phyloP scores from a whole-genome alignment of 1,140 invertebrate species.

The Homarus americanus region DNA sequence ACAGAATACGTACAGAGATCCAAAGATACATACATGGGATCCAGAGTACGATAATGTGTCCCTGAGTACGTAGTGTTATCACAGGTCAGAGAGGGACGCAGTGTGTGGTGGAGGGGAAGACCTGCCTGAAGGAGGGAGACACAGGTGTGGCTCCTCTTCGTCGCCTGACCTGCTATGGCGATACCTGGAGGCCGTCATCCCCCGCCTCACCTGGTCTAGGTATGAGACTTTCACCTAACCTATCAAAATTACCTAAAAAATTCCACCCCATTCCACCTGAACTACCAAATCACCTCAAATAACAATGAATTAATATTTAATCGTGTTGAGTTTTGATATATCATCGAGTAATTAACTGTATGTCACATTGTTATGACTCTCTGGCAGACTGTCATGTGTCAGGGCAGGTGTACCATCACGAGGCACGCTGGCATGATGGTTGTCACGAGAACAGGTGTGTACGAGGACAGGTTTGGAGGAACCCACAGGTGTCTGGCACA shows the following conservation, averaged over 20 bases:
- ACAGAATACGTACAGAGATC: too few species aligned
- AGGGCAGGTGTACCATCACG: neutral
- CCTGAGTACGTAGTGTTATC: neutral
- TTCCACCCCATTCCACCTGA: too few species aligned
- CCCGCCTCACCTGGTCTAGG: too few species aligned
- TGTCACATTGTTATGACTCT: too few species aligned
- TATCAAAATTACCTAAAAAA: too few species aligned
- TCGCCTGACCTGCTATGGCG: neutral
- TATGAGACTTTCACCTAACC: too few species aligned
- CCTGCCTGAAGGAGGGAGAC: neutral
- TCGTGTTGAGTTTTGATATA: too few species aligned
- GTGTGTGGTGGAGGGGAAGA: slow-evolving; percentile 16
- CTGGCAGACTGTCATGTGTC: neutral
- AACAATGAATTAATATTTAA: too few species aligned
- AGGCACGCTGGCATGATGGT: neutral
- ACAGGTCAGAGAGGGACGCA: slow-evolving; percentile 20
- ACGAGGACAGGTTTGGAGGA: neutral
- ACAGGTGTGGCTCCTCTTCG: slow-evolving; percentile 16
- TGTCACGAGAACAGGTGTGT: neutral
- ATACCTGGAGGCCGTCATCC: neutral
- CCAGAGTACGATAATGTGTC: too few species aligned
- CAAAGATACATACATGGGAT: too few species aligned
- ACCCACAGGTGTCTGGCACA: neutral
- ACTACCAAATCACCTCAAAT: too few species aligned
- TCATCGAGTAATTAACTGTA: too few species aligned